Percentiles rank a stretch among this genome's conserved stretches.
These are phyloP conservation scores for Sparidentex hasta DNA, from an alignment of 2,797 vertebrate species.

Conservation along the genomic window DNA sequence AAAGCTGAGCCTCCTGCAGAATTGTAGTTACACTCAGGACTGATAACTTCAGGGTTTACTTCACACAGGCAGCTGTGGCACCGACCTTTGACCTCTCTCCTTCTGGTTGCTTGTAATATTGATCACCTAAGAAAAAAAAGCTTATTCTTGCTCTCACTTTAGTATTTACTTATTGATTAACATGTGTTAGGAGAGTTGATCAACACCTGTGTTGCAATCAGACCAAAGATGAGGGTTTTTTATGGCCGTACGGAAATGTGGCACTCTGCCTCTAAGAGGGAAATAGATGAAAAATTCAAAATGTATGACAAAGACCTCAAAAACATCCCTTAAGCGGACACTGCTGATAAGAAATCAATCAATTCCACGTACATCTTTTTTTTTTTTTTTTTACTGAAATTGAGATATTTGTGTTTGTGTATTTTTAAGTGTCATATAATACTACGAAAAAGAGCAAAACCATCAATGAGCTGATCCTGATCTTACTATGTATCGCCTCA, in stretches of 20 bases:
- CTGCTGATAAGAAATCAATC: neutral
- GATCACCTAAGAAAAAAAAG: neutral
- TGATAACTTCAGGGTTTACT: neutral
- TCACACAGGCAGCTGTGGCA: constrained; percentile 19
- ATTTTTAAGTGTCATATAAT: neutral
- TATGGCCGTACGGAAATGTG: neutral
- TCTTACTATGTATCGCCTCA: too few relatives aligned
- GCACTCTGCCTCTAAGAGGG: too few relatives aligned
- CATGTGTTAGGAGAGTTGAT: neutral
- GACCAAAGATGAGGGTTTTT: neutral
- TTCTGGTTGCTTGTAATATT: constrained; percentile 16
- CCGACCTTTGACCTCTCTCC: constrained; percentile 29
- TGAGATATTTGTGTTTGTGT: neutral
- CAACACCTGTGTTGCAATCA: neutral
- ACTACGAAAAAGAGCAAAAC: neutral
- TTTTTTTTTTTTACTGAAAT: neutral
- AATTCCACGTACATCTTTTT: neutral
- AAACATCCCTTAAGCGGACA: neutral
- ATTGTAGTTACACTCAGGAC: neutral
- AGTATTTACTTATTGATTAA: neutral
- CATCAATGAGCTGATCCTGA: neutral
- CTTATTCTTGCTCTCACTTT: neutral
- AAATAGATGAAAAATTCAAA: neutral
- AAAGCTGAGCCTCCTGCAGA: constrained; percentile 29
- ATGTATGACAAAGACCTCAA: neutral